Evolutionary conservation across 2,113 vertebrate species (phyloP).

Genomic region (Gavialis gangeticus): DNA sequence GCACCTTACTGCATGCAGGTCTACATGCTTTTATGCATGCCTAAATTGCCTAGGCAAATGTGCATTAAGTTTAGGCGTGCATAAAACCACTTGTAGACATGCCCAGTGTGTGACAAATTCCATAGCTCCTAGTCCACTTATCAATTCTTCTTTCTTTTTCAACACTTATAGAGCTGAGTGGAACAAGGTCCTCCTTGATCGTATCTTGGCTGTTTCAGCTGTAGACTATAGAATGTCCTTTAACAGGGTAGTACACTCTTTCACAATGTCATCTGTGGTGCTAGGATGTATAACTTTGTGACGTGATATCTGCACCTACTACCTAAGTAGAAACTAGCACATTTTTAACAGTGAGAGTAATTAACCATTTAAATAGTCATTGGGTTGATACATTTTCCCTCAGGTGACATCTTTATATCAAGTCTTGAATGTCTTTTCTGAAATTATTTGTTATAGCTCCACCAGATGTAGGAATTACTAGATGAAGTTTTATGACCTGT

Average conservation of each 20-base stretch:
- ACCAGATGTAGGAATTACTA: neutral
- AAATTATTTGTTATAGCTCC: neutral
- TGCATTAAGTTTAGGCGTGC: no score
- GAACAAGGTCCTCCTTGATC: no score
- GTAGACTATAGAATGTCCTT: neutral
- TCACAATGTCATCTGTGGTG: neutral
- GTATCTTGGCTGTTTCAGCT: neutral
- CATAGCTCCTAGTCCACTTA: no score
- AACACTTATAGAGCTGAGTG: no score
- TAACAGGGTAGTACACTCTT: neutral
- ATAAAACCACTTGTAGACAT: no score
- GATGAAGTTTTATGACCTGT: neutral
- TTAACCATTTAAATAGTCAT: neutral
- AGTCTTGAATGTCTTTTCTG: neutral
- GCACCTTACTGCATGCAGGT: no score
- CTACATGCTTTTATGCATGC: no score
- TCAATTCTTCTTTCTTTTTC: neutral
- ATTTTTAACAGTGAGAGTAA: neutral
- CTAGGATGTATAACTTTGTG: neutral
- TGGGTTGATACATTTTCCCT: neutral
- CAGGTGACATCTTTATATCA: neutral
- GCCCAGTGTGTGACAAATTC: no score
- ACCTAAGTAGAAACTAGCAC: neutral
- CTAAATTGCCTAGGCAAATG: no score
- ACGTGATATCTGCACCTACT: neutral